Evolutionary conservation across 1,140 invertebrate species (phyloP), one percentile per base, ranked within the genome.

Genomic region (Nephotettix cincticeps): DNA sequence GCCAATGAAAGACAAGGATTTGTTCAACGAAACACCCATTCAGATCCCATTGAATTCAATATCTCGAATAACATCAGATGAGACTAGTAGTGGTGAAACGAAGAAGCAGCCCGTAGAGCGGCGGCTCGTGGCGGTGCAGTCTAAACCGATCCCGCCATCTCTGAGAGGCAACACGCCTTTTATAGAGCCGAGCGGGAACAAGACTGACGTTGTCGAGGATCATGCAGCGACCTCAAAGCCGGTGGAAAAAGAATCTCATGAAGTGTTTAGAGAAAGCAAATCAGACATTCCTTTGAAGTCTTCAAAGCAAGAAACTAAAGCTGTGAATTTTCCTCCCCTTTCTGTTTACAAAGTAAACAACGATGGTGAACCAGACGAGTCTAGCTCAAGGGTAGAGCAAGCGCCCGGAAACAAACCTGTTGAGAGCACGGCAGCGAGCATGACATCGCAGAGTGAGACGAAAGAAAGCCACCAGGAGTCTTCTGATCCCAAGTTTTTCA

Each of bases 111-210:
- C 63, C 11, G 54, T 4, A 28, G 29, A 54, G 11, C 47, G 54
- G 17, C 54, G 56, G 40, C 32, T 68, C 11, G 51, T 71, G 30
- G n/a, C 58, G 2, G 23, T 70, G 6, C 61, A 54, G 27, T 70
- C 70, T 0, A 75, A 75, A 66, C 74, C 74, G 1, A 69, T 75
- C 36, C 74, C 74, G n/a, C 74, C 74, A 27, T 75, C 74, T 9
- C 43, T 75, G 6, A 71, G 63, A 70, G 74, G 74, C 6, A 73
- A 75, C 27, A 72, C 74, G 4, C 74, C 74, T 29, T 75, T 75
- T 23, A 43, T 73, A 11, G 74, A 71, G 19, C 17, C 23, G 14
- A 17, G 30, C 25, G 25, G 23, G 3, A 30, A 40, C 40, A 71
- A 69, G 28, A 67, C 47, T 19, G 51, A 71, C 4, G 51, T 14